A percentile compares a stretch with the other conserved stretches of the same genome.
Evolutionary conservation across 1,140 invertebrate genomes (phyloP).

Genomic region (Drosophila azteca): DNA sequence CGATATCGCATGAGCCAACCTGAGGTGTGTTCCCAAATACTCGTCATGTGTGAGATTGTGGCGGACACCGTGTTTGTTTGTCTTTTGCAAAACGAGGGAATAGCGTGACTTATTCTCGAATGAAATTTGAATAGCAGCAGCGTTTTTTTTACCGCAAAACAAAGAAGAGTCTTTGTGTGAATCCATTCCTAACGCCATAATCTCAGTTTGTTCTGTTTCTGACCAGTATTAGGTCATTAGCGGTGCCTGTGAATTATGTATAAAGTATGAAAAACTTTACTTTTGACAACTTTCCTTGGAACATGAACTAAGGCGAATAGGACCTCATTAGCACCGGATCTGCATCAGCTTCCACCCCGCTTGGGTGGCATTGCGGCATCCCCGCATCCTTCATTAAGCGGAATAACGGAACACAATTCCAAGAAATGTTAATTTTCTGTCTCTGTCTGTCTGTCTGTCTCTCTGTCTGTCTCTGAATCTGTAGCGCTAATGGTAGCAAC

Average conservation of each 20-base stretch:
- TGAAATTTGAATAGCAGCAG: conserved; percentile 43
- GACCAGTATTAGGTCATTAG: too few species aligned
- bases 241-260: too few species aligned
- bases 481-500: conserved; percentile 36
- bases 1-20: conserved; percentile 1
- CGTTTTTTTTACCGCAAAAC: conserved; percentile 21
- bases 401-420: conserved; percentile 2
- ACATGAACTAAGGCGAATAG: not conserved
- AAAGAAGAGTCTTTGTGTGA: conserved; percentile 35
- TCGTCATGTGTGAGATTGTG: conserved; percentile 32
- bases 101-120: conserved; percentile 40
- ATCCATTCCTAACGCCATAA: not conserved
- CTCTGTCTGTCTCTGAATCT: conserved; percentile 20
- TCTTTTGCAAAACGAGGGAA: conserved; percentile 26
- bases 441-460: not conserved
- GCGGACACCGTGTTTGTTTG: conserved; percentile 29
- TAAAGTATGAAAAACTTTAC: not conserved
- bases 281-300: conserved; percentile 2
- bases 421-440: conserved; percentile 34
- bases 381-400: conserved; percentile 17
- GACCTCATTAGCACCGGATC: conserved; percentile 39
- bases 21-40: conserved; percentile 40
- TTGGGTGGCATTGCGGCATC: not conserved
- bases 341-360: conserved; percentile 14
- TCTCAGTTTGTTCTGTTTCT: conserved; percentile 5